phyloP scores from a whole-genome alignment of 2,113 vertebrate species.

The Cyprinodon variegatus region DNA sequence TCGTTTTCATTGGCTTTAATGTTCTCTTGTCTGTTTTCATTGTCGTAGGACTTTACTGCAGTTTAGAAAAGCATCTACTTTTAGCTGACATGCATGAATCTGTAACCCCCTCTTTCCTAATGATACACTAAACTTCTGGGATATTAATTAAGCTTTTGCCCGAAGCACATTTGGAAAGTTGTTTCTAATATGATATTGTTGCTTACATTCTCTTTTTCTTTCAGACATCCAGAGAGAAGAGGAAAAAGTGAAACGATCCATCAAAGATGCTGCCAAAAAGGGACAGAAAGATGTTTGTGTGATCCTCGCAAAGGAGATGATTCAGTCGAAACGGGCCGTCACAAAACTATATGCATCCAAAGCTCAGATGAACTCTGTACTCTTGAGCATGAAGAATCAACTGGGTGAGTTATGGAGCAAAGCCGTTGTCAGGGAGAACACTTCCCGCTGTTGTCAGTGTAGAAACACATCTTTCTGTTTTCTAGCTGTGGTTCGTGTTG shows the following conservation, averaged over 20 bases:
- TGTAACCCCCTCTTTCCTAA: too few species aligned
- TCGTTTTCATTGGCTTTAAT: too few species aligned
- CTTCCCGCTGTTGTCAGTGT: not conserved
- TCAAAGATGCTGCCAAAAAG: slow-evolving; percentile 96
- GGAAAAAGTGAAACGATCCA: slow-evolving; percentile 95
- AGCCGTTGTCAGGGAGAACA: not conserved
- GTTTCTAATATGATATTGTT: not conserved
- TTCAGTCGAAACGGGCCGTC: slow-evolving; percentile 89
- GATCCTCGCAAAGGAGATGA: slow-evolving; percentile 93
- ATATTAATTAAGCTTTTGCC: too few species aligned
- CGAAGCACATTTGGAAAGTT: too few species aligned
- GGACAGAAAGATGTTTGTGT: slow-evolving; percentile 94
- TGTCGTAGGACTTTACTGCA: too few species aligned
- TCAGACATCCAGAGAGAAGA: slow-evolving; percentile 96
- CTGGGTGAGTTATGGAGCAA: slow-evolving; percentile 84
- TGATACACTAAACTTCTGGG: too few species aligned
- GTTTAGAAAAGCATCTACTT: too few species aligned
- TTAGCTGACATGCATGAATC: too few species aligned
- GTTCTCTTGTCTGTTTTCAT: too few species aligned
- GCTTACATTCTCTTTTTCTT: not conserved
- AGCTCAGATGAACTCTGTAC: slow-evolving; percentile 97
- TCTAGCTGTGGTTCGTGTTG: slow-evolving; percentile 89
- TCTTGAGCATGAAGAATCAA: slow-evolving; percentile 98
- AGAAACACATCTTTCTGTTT: slow-evolving; percentile 10
- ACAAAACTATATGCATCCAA: slow-evolving; percentile 94